phyloP scores from a whole-genome alignment of 2,113 vertebrate genomes.

The Campylomormyrus tamandua region DNA sequence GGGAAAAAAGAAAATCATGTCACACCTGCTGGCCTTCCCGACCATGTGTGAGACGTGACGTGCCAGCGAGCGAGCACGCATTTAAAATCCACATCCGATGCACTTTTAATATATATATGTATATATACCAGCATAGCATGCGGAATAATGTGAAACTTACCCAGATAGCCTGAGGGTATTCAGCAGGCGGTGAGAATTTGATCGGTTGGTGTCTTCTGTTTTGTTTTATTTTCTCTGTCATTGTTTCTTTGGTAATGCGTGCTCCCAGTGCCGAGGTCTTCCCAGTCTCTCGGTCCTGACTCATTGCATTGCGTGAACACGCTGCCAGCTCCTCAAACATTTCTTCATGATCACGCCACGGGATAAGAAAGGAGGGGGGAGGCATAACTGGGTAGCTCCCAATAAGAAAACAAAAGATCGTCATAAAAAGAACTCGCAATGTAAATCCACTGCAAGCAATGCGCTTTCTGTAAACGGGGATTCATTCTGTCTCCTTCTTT shows the following conservation, averaged over 20 bases:
- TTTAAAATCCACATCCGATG: conserved; percentile 38
- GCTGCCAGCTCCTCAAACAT: conserved; percentile 54
- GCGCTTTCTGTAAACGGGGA: background rate
- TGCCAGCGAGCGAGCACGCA: background rate
- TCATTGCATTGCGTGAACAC: conserved; percentile 59
- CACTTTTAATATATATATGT: background rate
- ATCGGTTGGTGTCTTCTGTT: conserved; percentile 3
- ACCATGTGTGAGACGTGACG: conserved; percentile 17
- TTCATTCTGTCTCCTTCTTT: conserved; percentile 16
- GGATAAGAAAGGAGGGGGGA: conserved; percentile 42
- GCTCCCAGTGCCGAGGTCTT: conserved; percentile 30
- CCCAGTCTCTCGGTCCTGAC: conserved; percentile 54
- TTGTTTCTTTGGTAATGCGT: conserved; percentile 35
- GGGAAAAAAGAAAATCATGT: conserved; percentile 8
- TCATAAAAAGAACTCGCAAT: background rate
- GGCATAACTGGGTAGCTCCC: conserved; percentile 44
- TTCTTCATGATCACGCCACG: conserved; percentile 58
- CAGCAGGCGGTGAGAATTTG: conserved; percentile 11
- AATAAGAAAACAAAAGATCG: conserved; percentile 7
- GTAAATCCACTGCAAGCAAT: conserved; percentile 12
- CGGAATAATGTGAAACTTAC: conserved; percentile 37
- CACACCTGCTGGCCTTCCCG: conserved; percentile 31
- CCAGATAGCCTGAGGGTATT: conserved; percentile 18
- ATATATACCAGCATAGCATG: background rate
- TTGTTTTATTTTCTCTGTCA: conserved; percentile 24